These are phyloP conservation scores for Leptobrachium leishanense DNA, from an alignment of 2,113 vertebrate species.

Conservation along the genomic window DNA sequence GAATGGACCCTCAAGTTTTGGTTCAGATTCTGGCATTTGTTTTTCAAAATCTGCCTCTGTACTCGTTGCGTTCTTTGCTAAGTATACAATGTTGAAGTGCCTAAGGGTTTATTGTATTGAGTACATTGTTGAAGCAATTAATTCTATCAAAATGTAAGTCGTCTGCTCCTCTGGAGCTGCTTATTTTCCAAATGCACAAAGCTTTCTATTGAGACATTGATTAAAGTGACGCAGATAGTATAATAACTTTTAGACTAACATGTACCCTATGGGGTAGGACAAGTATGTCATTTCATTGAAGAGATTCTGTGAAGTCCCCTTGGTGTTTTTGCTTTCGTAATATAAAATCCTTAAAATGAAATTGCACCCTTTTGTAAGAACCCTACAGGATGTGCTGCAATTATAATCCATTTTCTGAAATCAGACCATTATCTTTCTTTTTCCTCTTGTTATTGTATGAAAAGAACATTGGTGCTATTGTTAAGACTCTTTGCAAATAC, in stretches of 20 bases:
- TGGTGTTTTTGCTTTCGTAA: conserved; percentile 46
- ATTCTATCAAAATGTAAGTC: conserved; percentile 6
- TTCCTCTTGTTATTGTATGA: conserved; percentile 2
- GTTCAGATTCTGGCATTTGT: too few relatives aligned
- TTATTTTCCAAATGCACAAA: conserved; percentile 12
- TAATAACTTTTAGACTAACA: conserved; percentile 42
- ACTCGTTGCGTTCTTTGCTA: conserved; percentile 1
- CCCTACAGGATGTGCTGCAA: neutral
- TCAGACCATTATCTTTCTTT: neutral
- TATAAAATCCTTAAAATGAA: conserved; percentile 50
- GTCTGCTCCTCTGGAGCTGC: neutral
- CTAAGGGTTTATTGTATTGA: neutral
- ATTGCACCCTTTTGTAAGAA: conserved; percentile 44
- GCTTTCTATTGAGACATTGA: conserved; percentile 42
- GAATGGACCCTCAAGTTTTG: too few relatives aligned
- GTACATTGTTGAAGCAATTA: conserved; percentile 5
- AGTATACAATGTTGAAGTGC: neutral
- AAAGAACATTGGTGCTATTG: neutral
- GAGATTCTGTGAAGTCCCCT: conserved; percentile 32
- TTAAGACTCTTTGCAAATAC: neutral
- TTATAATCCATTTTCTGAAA: conserved; percentile 14
- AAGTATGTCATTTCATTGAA: conserved; percentile 26
- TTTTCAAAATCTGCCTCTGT: neutral
- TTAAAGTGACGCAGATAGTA: conserved; percentile 44
- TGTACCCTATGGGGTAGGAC: conserved; percentile 23